Evolutionary conservation across 1,140 invertebrate genomes (phyloP).

Genomic region (Hylaeus volcanicus): DNA sequence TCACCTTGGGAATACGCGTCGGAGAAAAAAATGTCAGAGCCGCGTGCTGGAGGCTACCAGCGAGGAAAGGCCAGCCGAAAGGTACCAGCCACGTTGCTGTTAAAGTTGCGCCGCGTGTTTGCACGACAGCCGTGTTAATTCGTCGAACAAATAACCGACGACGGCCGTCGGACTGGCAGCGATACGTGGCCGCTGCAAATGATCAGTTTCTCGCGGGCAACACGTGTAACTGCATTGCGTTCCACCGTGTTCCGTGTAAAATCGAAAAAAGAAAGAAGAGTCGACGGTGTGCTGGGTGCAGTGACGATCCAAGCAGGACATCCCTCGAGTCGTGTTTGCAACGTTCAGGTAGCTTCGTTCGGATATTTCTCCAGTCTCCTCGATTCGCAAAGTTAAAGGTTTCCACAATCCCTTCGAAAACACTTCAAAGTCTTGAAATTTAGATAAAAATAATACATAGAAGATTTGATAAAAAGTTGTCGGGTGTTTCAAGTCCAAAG

Average conservation of each 20-base stretch:
- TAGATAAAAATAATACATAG: no score
- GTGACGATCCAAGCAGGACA: background rate
- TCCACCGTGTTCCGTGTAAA: constrained; percentile 11
- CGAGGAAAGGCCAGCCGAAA: constrained; percentile 3
- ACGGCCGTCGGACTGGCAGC: constrained; percentile 57
- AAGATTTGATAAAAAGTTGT: no score
- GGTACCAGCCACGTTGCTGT: constrained; percentile 39
- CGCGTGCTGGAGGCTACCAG: constrained; percentile 1
- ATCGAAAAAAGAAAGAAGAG: background rate
- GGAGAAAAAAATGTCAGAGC: constrained; percentile 4
- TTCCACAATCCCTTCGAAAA: no score
- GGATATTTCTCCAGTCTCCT: no score
- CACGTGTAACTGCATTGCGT: constrained; percentile 54
- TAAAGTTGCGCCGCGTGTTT: constrained; percentile 62
- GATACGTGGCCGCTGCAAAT: constrained; percentile 47
- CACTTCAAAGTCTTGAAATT: no score
- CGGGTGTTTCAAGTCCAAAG: no score
- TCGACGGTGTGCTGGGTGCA: background rate
- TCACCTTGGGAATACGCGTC: background rate
- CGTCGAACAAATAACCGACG: constrained; percentile 59
- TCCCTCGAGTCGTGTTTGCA: background rate
- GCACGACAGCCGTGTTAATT: constrained; percentile 56
- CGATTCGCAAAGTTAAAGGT: no score
- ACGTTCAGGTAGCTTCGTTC: background rate
- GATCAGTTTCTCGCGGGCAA: constrained; percentile 59